Conservation (phyloP, 2,113 vertebrate genomes). For the Herpailurus yagouaroundi region DNA sequence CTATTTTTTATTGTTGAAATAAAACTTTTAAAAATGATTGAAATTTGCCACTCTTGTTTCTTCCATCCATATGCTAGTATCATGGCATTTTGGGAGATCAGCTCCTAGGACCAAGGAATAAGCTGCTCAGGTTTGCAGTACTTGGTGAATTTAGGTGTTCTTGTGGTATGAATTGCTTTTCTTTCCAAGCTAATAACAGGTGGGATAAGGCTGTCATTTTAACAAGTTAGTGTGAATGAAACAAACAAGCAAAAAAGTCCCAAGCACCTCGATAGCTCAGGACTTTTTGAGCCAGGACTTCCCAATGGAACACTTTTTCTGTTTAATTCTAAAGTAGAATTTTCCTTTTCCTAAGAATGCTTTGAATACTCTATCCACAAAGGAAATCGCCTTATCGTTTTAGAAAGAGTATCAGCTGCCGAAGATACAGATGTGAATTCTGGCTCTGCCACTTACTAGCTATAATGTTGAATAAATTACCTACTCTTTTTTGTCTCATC, state of each 20-base stretch:
- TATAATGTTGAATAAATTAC: neutral
- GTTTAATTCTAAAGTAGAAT: neutral
- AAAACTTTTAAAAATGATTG: neutral
- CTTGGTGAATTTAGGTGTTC: neutral
- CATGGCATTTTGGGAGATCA: neutral
- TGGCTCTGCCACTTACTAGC: neutral
- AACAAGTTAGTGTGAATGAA: slow-evolving; percentile 34
- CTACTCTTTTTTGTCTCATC: neutral
- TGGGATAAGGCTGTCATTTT: slow-evolving; percentile 19
- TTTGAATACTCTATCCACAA: neutral
- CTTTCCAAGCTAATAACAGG: neutral
- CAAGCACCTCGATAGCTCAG: neutral
- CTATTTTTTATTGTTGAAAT: neutral
- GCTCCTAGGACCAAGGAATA: neutral
- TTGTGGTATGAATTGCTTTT: slow-evolving; percentile 32
- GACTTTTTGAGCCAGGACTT: neutral
- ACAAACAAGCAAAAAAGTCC: neutral
- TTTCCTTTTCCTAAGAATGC: neutral
- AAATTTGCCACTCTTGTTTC: neutral
- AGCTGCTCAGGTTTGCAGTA: neutral
- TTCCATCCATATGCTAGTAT: neutral
- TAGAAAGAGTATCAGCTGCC: neutral
- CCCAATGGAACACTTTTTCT: neutral
- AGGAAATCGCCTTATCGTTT: neutral
- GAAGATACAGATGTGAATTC: neutral